phyloP scores from a whole-genome alignment of 2,797 vertebrate species.

The Epinephelus awoara region DNA sequence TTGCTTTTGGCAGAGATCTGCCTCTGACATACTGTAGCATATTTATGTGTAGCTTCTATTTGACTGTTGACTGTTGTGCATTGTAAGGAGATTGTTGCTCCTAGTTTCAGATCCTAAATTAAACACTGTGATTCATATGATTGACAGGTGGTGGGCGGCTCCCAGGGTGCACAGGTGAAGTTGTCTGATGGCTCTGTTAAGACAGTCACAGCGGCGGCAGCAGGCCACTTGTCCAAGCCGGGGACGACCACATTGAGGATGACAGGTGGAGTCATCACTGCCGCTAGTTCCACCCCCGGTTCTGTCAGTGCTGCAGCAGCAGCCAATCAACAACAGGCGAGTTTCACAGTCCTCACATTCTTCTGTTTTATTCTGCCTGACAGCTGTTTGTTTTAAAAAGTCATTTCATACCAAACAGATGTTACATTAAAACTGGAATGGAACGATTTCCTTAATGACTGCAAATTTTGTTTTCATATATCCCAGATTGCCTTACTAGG shows the following conservation, averaged over 20 bases:
- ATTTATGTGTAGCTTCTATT: neutral
- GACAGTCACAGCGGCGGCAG: slow-evolving; percentile 86
- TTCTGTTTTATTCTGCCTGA: slow-evolving; percentile 1
- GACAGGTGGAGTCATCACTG: slow-evolving; percentile 94
- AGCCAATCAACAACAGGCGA: slow-evolving; percentile 88
- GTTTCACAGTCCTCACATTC: slow-evolving; percentile 29
- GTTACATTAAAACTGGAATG: neutral
- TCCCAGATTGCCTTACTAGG: neutral
- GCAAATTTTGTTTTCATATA: neutral
- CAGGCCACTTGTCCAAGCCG: slow-evolving; percentile 93
- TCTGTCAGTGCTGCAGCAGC: slow-evolving; percentile 74
- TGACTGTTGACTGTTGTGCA: neutral
- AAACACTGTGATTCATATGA: slow-evolving; percentile 8
- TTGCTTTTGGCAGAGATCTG: neutral
- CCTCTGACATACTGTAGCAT: neutral
- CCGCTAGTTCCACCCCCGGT: slow-evolving; percentile 86
- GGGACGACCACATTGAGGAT: slow-evolving; percentile 95
- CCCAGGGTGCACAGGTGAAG: slow-evolving; percentile 93
- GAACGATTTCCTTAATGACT: neutral
- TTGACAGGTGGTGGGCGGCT: slow-evolving; percentile 85
- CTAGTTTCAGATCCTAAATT: slow-evolving; percentile 2
- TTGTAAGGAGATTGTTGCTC: neutral
- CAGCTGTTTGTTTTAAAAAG: slow-evolving; percentile 10
- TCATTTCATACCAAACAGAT: neutral
- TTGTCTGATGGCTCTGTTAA: slow-evolving; percentile 94